Percentiles rank a stretch among this genome's conserved stretches.
Conservation (phyloP, 2,797 vertebrate genomes). For the Halcyon badia region DNA sequence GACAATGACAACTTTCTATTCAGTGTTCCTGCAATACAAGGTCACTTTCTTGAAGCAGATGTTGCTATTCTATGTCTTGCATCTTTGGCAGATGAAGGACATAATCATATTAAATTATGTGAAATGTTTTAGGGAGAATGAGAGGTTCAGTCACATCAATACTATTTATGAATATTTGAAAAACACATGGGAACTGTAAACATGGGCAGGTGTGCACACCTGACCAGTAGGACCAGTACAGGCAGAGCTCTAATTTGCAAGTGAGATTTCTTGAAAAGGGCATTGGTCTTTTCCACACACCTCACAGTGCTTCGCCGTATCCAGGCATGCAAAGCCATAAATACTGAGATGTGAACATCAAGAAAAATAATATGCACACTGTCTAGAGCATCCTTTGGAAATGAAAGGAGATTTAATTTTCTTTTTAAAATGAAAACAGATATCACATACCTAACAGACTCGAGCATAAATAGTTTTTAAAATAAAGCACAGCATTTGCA, state of each 20-base stretch:
- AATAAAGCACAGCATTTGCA: not conserved
- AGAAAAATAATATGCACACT: not conserved
- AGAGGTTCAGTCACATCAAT: not conserved
- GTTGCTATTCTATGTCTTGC: not conserved
- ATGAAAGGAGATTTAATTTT: not conserved
- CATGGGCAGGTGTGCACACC: not conserved
- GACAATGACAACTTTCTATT: not conserved
- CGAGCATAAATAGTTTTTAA: not conserved
- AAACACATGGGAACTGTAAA: not conserved
- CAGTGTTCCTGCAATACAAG: not conserved
- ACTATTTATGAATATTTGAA: not conserved
- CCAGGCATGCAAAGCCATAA: fast-evolving
- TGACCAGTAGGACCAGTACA: not conserved
- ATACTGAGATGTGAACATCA: not conserved
- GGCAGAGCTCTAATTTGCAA: not conserved
- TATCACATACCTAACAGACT: not conserved
- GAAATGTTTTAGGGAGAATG: not conserved
- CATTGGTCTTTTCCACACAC: not conserved
- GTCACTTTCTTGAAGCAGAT: not conserved
- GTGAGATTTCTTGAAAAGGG: not conserved
- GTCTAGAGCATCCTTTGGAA: not conserved
- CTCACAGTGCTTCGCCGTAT: not conserved
- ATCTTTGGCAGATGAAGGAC: not conserved
- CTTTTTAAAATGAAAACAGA: not conserved
- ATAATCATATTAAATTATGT: not conserved